phyloP scores from a whole-genome alignment of 2,113 vertebrate genomes.

The Porphyrio hochstetteri region DNA sequence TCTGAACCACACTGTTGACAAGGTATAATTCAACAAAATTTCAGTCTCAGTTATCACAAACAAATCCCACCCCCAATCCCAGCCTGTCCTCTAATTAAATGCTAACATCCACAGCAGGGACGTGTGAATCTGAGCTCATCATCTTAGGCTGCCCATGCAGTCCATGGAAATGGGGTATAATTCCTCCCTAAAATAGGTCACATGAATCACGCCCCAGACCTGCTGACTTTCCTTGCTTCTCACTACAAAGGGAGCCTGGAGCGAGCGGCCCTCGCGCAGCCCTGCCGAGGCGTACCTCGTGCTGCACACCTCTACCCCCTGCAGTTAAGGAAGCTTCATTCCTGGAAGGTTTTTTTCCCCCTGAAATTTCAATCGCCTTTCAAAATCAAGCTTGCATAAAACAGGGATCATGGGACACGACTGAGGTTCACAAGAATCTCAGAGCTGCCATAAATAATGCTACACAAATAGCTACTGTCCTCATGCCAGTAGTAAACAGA shows the following conservation, averaged over 20 bases:
- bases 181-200: slow-evolving; percentile 29
- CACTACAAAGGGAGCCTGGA: slow-evolving; percentile 49
- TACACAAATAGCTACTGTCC: fast-evolving
- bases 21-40: not conserved
- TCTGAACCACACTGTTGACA: not conserved
- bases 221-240: slow-evolving; percentile 44
- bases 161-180: slow-evolving; percentile 18
- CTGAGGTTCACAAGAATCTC: not conserved
- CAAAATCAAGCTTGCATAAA: slow-evolving; percentile 22
- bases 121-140: not conserved
- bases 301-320: not conserved
- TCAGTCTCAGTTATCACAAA: not conserved
- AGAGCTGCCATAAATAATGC: not conserved
- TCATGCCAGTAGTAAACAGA: not conserved
- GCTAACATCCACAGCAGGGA: not conserved
- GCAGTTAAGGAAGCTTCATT: slow-evolving; percentile 15
- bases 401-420: not conserved
- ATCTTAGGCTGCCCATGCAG: not conserved
- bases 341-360: slow-evolving; percentile 15
- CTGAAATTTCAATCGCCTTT: slow-evolving; percentile 21
- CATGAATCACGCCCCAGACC: not conserved
- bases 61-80: not conserved
- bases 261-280: not conserved
- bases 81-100: slow-evolving; percentile 33
- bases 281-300: not conserved